phyloP scores from a whole-genome alignment of 2,888 invertebrate genomes.

The Eupithecia pulchellata region DNA sequence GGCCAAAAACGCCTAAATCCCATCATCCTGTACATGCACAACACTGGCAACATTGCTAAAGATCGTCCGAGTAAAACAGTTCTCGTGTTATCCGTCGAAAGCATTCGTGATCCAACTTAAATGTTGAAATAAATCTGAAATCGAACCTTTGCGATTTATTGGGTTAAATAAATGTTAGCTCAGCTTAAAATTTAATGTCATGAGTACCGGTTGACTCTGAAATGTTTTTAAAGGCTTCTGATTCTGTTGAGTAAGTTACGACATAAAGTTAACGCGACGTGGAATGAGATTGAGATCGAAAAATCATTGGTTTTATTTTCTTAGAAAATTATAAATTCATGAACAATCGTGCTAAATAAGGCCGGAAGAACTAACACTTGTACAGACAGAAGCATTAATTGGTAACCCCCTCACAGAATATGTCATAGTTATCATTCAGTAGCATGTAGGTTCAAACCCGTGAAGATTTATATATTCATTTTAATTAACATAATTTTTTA shows the following conservation, averaged over 20 bases:
- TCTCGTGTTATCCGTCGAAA: slow-evolving; percentile 74
- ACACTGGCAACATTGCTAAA: slow-evolving; percentile 33
- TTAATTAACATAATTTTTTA: too few relatives aligned
- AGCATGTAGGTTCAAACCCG: too few relatives aligned
- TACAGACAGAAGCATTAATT: too few relatives aligned
- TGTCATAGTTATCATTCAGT: too few relatives aligned
- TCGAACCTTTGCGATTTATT: slow-evolving; percentile 48
- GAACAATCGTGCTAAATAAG: too few relatives aligned
- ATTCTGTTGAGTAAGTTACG: slow-evolving; percentile 9
- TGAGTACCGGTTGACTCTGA: slow-evolving; percentile 23
- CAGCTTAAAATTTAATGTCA: slow-evolving; percentile 37
- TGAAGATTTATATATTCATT: too few relatives aligned
- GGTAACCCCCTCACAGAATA: too few relatives aligned
- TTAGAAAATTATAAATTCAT: too few relatives aligned
- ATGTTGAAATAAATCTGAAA: slow-evolving; percentile 69
- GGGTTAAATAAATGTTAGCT: slow-evolving; percentile 36
- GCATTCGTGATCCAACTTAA: slow-evolving; percentile 69
- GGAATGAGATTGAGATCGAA: neutral
- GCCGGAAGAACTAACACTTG: too few relatives aligned
- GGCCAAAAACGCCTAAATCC: neutral
- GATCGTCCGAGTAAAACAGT: slow-evolving; percentile 75
- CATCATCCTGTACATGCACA: slow-evolving; percentile 20
- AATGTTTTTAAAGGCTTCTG: slow-evolving; percentile 20
- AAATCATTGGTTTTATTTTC: too few relatives aligned
- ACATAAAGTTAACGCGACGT: neutral